phyloP scores from a whole-genome alignment of 2,113 vertebrate genomes.

The Galeopterus variegatus region DNA sequence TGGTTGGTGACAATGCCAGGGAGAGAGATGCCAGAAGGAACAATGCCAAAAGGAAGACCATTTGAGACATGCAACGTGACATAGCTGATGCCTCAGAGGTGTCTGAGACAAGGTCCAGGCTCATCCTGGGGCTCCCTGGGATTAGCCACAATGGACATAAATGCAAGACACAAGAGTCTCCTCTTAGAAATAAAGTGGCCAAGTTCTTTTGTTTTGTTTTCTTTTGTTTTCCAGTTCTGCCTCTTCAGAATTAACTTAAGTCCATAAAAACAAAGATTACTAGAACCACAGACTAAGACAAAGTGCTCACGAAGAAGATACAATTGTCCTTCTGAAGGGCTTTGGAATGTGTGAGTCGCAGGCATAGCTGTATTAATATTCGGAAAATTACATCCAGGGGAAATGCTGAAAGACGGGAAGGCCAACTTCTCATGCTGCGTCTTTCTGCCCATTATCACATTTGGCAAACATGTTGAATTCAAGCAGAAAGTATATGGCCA shows the following conservation, averaged over 20 bases:
- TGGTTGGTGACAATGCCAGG: not conserved
- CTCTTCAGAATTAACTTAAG: constrained; percentile 81
- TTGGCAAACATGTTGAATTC: constrained; percentile 86
- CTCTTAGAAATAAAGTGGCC: constrained; percentile 73
- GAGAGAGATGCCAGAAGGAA: not conserved
- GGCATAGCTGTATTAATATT: constrained; percentile 82
- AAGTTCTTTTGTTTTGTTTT: no score
- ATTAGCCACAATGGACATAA: constrained; percentile 17
- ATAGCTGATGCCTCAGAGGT: not conserved
- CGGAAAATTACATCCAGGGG: constrained; percentile 81
- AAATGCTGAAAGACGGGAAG: constrained; percentile 77
- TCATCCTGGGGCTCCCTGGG: not conserved
- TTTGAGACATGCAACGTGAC: not conserved
- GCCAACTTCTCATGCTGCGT: constrained; percentile 70
- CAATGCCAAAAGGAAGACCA: not conserved
- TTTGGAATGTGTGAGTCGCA: constrained; percentile 85
- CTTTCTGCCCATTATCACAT: constrained; percentile 79
- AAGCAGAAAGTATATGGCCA: constrained; percentile 71
- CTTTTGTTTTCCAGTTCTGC: constrained; percentile 73
- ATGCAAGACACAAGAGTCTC: constrained; percentile 63
- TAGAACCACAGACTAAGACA: constrained; percentile 77
- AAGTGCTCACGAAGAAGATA: constrained; percentile 70
- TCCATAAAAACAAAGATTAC: constrained; percentile 84
- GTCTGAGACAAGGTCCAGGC: not conserved
- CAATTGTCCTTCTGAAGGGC: constrained; percentile 83